Evolutionary conservation across 2,797 vertebrate genomes (phyloP).

Genomic region (Coracias cyanogaster): DNA sequence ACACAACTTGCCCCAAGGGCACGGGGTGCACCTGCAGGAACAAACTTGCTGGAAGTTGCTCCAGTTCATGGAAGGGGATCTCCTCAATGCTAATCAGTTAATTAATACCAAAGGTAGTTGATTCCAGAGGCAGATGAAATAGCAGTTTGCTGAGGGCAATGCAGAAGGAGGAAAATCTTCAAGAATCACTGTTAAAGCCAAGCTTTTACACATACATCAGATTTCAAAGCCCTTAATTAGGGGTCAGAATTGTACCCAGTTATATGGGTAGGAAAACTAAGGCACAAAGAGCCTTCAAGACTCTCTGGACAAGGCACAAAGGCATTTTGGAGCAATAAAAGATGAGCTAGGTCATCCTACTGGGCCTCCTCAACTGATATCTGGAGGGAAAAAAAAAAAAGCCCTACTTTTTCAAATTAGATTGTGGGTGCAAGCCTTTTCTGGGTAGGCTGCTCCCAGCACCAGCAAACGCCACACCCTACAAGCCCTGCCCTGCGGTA

Average conservation of each 20-base stretch:
- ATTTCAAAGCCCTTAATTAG: background rate
- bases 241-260: background rate
- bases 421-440: background rate
- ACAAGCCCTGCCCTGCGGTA: background rate
- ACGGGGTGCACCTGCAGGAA: background rate
- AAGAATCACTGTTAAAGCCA: rapidly evolving
- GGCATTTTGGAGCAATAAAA: background rate
- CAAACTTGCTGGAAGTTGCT: background rate
- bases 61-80: background rate
- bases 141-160: background rate
- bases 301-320: background rate
- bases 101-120: background rate
- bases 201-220: background rate
- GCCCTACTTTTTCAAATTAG: background rate
- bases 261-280: background rate
- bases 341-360: background rate
- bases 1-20: rapidly evolving
- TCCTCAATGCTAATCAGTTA: background rate
- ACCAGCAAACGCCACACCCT: rapidly evolving
- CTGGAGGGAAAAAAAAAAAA: background rate
- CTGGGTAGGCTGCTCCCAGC: background rate
- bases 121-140: background rate
- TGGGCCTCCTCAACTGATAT: background rate
- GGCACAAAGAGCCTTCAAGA: background rate
- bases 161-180: background rate